These are phyloP conservation scores for Scytalopus superciliaris DNA, from an alignment of 2,113 vertebrate genomes.

Conservation along the genomic window DNA sequence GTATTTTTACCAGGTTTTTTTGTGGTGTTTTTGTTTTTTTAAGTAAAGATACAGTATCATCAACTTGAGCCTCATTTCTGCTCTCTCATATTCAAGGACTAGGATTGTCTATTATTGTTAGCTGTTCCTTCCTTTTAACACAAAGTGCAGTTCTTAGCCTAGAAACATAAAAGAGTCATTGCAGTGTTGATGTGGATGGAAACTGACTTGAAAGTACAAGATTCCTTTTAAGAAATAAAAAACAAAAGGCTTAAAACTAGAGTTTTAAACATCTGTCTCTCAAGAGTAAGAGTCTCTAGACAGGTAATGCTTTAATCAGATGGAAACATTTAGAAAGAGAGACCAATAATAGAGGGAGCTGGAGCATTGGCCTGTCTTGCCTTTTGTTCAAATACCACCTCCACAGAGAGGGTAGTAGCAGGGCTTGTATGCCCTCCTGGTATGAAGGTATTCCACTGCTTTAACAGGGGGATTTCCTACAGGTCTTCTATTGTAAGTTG, in stretches of 20 bases:
- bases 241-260: not conserved
- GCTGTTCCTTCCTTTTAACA: not conserved
- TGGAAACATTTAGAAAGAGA: not conserved
- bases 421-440: rapidly evolving
- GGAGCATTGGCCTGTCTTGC: not conserved
- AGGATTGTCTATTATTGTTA: not conserved
- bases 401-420: not conserved
- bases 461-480: not conserved
- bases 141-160: not conserved
- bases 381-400: not conserved
- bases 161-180: not conserved
- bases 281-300: not conserved
- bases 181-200: not conserved
- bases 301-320: not conserved
- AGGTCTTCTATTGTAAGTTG: not conserved
- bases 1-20: not conserved
- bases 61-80: not conserved
- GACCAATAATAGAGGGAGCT: not conserved
- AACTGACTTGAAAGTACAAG: not conserved
- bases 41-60: not conserved
- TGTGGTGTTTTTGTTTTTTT: not conserved
- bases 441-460: not conserved
- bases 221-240: not conserved
- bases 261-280: not conserved
- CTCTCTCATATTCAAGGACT: not conserved